Base-by-base conservation (phyloP, 2,113 vertebrate genomes). In the Poicephalus meyeri region DNA sequence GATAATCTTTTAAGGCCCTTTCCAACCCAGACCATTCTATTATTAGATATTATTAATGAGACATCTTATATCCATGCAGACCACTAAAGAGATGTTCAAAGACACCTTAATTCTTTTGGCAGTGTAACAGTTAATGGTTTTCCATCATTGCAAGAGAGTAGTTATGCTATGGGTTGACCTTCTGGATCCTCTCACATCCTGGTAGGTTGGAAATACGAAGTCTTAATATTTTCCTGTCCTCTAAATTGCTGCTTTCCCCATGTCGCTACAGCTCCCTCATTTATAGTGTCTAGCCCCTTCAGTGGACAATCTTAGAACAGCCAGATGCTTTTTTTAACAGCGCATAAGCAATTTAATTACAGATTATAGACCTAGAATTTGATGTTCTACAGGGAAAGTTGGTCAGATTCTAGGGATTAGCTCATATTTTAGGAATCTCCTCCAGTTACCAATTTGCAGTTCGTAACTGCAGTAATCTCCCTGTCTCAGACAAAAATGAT, bases 371-470 rank as follows among this genome's bases (percentile, higher is more conserved):
- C 96, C 96, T 91, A 94, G 90, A 96, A 95, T 96, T 94, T 91
- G 87, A 96, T 93, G 95, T 84, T 85, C 93, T 93, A 92, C 90
- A 95, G 70, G 84, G 82, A 86, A 79, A 88, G 89, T 10, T 10
- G 89, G 95, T 95, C 87, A 68, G 87, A 70, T 96, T 80, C 65
- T 83, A 88, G 73, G 94, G 77, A 97, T 97, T 97, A 96, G 72
- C 91, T 97, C 96, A 97, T 94, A 93, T 96, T 97, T 96, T 66
- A 95, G 94, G 96, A 82, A 97, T 97, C 91, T 83, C 89, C 73
- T 56, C 83, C 88, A 86, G 87, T 95, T 16, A 93, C 95, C 95
- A 95, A 95, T 96, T 93, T 97, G 94, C 95, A 96, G 92, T 84
- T 97, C 3, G 29, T 53, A 94, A 94, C 95, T 90, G 86, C 91